Conservation (phyloP, 2,113 vertebrate genomes). For the zebrafish (Danio rerio) region GRCz12tu NC_133184.1:24001501-24002000, state of each 20-base stretch:
- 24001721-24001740: slow-evolving; percentile 53
- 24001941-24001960: slow-evolving; percentile 57
- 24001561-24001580: no score
- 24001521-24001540: no score
- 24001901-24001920: slow-evolving; percentile 15
- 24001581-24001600: no score
- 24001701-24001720: slow-evolving; percentile 51
- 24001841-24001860: slow-evolving; percentile 1
- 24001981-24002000: slow-evolving; percentile 61
- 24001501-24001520: no score
- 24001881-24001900: slow-evolving; percentile 36
- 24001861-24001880: slow-evolving; percentile 28
- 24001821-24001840: neutral
- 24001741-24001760: slow-evolving; percentile 44
- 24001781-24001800: neutral
- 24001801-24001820: neutral
- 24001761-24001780: neutral
- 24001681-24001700: slow-evolving; percentile 35
- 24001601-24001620: neutral
- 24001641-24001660: neutral
- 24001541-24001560: no score
- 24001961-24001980: slow-evolving; percentile 53
- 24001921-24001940: slow-evolving; percentile 28
- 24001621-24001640: neutral
- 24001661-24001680: slow-evolving; percentile 35